Base-by-base conservation (phyloP, 2,797 vertebrate species). In the Gephyroberyx darwinii region DNA sequence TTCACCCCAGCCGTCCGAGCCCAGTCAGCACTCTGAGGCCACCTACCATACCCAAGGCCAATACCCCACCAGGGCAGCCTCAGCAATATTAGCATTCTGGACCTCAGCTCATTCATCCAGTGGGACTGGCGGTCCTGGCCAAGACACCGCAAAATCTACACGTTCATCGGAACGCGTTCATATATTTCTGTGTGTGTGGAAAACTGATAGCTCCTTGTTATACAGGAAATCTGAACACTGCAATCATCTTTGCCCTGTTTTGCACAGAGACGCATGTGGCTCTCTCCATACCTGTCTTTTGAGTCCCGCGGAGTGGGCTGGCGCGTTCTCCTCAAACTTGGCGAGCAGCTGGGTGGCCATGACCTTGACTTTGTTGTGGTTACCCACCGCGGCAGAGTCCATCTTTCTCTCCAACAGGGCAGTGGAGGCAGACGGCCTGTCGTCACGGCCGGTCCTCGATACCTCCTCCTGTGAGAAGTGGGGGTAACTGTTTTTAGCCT, bases 331-430 rank as follows among this genome's bases (percentile, higher is more conserved):
- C 83, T 99, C 98, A 73, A 98, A 98, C 89, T 99, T 98, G 82
- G 98, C 96, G 20, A 98, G 93, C 52, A 99, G 94, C 88, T 98
- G 98, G 1, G 95, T 98, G 22, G 97, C 96, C 96, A 99, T 97
- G 83, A 96, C 96, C 86, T 98, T 99, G 83, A 99, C 97, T 90
- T 98, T 99, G 91, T 97, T 98, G 89, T 97, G 92, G 90, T 96
- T 96, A 57, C 86, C 90, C 0, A 54, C 83, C 0, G 94, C 91
- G 1, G 93, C 75, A 2, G 90, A 88, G 17, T 98, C 97, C 30
- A 92, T 89, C 71, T 92, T 95, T 50, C 94, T 93, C 63, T 98
- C 97, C 0, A 92, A 89, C 74, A 95, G 86, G 30, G 93, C 75
- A 0, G 94, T 92, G 19, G 93, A 90, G 71, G 91, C 75, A 0